Percentiles rank a stretch among this genome's conserved stretches.
phyloP scores from a whole-genome alignment of 2,888 invertebrate genomes.

The Orthosia incerta region DNA sequence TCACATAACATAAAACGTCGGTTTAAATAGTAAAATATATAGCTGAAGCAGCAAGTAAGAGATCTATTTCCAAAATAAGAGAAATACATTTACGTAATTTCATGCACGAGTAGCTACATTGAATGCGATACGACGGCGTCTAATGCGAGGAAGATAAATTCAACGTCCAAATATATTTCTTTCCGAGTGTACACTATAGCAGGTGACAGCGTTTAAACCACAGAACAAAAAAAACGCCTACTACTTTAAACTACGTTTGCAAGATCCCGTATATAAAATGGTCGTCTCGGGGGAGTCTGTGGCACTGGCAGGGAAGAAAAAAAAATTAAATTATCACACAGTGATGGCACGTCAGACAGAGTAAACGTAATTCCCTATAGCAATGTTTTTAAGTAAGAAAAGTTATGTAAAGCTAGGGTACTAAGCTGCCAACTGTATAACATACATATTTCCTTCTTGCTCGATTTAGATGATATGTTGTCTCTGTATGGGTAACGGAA shows the following conservation, averaged over 20 bases:
- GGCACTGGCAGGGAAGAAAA: conserved; percentile 16
- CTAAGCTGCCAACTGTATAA: conserved; percentile 27
- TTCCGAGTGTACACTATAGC: conserved; percentile 42
- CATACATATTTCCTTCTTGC: conserved; percentile 12
- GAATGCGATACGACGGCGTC: conserved; percentile 60
- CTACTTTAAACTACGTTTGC: conserved; percentile 49
- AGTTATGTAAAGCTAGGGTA: conserved; percentile 1
- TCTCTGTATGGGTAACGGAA: conserved; percentile 4
- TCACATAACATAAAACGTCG: conserved; percentile 14
- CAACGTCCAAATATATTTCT: conserved; percentile 47
- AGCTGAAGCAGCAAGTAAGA: conserved; percentile 18
- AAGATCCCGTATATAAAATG: conserved; percentile 48
- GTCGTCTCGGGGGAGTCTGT: conserved; percentile 19
- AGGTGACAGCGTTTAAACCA: conserved; percentile 48
- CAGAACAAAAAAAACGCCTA: no score
- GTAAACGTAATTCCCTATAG: conserved; percentile 39
- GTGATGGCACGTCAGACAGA: conserved; percentile 24
- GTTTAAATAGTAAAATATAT: conserved; percentile 23
- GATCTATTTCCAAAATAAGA: conserved; percentile 52
- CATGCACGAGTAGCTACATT: conserved; percentile 61
- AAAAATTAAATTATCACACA: conserved; percentile 29
- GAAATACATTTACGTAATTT: conserved; percentile 63
- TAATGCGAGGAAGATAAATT: conserved; percentile 67
- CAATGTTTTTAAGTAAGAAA: conserved; percentile 24
- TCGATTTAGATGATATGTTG: conserved; percentile 13